Evolutionary conservation across 2,888 invertebrate species (phyloP), one percentile per base, ranked within the genome.

Genomic region (Parnassius orleans): DNA sequence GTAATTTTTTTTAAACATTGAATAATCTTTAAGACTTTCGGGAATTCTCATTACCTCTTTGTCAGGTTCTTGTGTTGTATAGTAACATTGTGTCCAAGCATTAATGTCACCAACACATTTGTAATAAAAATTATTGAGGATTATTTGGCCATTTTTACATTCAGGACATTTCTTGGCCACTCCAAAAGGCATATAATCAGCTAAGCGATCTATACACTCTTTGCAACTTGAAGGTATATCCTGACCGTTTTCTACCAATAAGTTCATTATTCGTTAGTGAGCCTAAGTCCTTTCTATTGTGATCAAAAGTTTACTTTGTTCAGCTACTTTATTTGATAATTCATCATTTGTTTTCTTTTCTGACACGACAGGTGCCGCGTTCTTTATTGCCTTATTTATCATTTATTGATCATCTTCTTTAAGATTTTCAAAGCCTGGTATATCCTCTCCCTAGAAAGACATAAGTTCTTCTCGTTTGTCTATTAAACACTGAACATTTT

Each of bases 401-500:
- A 53, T 43, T 15, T 24, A 15, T 15, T 56, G 51, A 43, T 63
- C 63, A 11, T 59, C 52, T 19, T 14, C 5, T 48, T 15, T 55
- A 41, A 63, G 63, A 48, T 59, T 63, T 56, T 63, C 48, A 48
- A 63, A 63, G 12, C 59, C 63, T 15, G 63, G 63, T 47, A 63
- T 56, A 14, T 56, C 42, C 46, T 63, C 52, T 9, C 63, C 63
- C 52, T 53, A 24, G 52, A 56, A 42, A 63, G 59, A 63, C 48
- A 57, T 42, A 7, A 63, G 43, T 2, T 60, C 63, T 15, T 63
- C 51, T 11, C 60, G 46, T 60, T 52, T 52, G 3, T 59, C 50
- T 12, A 47, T 41, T 43, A 63, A 63, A 63, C 63, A 63, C 15
- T 59, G 33, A 10, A 59, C 46, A 47, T 63, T 59, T 48, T 63